These are phyloP conservation scores for Garra rufa DNA, from an alignment of 2,113 vertebrate genomes.

Conservation along the genomic window DNA sequence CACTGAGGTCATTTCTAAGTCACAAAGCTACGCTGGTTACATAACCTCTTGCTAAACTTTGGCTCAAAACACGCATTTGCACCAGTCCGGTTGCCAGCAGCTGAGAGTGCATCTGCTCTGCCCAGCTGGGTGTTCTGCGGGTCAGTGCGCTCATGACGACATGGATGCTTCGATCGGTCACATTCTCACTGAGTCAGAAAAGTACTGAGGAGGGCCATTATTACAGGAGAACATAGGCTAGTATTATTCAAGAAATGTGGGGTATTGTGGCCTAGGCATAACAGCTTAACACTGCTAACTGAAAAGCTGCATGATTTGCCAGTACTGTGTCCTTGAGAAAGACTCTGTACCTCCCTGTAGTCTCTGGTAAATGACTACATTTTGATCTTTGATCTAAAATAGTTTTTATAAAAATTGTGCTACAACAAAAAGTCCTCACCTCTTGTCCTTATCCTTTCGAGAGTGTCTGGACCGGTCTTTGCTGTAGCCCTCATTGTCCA, in stretches of 20 bases:
- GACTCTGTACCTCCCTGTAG: not conserved
- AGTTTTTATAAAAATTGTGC: too few relatives aligned
- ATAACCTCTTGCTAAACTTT: constrained; percentile 5
- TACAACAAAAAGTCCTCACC: too few relatives aligned
- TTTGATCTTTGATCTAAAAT: too few relatives aligned
- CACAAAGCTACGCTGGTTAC: not conserved
- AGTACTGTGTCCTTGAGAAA: not conserved
- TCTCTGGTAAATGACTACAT: not conserved
- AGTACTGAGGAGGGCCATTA: constrained; percentile 27
- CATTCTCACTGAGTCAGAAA: constrained; percentile 39
- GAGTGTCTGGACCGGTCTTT: constrained; percentile 81
- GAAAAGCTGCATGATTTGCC: not conserved
- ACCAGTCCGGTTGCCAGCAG: constrained; percentile 1
- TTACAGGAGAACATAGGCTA: constrained; percentile 25
- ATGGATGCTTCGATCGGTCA: constrained; percentile 17
- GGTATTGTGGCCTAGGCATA: not conserved
- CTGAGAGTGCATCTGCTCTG: constrained; percentile 27
- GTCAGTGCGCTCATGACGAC: constrained; percentile 12
- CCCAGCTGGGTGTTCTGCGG: constrained; percentile 26
- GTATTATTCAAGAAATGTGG: constrained; percentile 14
- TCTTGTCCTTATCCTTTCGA: constrained; percentile 93
- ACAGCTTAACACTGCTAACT: not conserved
- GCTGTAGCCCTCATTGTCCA: constrained; percentile 85
- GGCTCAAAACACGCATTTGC: constrained; percentile 4
- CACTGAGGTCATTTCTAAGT: constrained; percentile 5